phyloP scores from a whole-genome alignment of 2,113 vertebrate genomes.

The Alexandromys fortis region DNA sequence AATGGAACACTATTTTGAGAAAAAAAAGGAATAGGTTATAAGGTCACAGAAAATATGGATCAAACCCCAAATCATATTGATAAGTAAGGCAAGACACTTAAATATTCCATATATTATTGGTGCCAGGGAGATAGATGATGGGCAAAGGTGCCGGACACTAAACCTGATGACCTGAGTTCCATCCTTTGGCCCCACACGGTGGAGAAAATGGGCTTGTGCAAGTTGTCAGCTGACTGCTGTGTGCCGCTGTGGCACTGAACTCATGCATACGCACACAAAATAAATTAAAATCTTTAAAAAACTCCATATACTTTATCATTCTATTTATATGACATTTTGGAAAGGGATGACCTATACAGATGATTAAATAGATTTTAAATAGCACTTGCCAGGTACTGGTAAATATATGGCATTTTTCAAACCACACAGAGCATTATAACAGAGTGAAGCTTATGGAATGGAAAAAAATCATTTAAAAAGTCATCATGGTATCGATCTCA shows the following conservation, averaged over 20 bases:
- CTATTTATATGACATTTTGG: conserved; percentile 43
- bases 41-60: background rate
- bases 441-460: conserved; percentile 37
- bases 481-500: conserved; percentile 18
- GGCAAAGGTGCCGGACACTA: background rate
- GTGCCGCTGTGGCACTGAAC: background rate
- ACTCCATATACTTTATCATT: background rate
- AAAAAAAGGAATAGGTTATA: conserved; percentile 31
- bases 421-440: background rate
- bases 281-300: background rate
- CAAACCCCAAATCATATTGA: background rate
- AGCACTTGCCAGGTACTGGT: conserved; percentile 2
- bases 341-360: conserved; percentile 41
- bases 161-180: too few relatives aligned
- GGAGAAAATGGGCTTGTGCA: background rate
- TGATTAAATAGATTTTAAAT: background rate
- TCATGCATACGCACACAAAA: background rate
- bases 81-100: background rate
- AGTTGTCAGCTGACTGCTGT: background rate
- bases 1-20: background rate
- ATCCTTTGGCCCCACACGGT: background rate
- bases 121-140: background rate
- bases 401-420: conserved; percentile 22
- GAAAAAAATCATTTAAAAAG: conserved; percentile 41
- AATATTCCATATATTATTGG: background rate